Conservation (phyloP, 2,797 vertebrate genomes). For the Dendrocincla tyrannina region DNA sequence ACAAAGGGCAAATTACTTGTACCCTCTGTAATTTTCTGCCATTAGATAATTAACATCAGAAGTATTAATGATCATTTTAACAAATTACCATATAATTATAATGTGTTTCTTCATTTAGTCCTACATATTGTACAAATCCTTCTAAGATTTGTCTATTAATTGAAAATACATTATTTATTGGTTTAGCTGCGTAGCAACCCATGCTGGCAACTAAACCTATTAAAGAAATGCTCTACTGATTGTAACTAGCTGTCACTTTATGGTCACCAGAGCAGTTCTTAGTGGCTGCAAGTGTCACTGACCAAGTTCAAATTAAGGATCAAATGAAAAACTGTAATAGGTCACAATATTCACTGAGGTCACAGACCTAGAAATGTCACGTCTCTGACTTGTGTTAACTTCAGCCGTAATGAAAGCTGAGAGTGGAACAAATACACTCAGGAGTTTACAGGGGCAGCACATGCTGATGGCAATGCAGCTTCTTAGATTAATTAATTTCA, state of each 20-base stretch:
- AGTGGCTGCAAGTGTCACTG: background rate
- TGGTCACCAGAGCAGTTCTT: background rate
- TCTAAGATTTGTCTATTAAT: constrained; percentile 52
- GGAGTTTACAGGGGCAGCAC: constrained; percentile 28
- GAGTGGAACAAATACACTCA: constrained; percentile 9
- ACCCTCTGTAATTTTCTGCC: constrained; percentile 57
- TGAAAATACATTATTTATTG: constrained; percentile 31
- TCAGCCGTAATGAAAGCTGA: background rate
- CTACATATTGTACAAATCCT: constrained; percentile 7
- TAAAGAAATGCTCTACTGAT: background rate
- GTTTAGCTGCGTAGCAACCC: background rate
- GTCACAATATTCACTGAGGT: background rate
- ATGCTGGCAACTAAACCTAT: background rate
- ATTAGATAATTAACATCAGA: constrained; percentile 62
- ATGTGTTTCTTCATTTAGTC: constrained; percentile 39
- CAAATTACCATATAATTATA: constrained; percentile 56
- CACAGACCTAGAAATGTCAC: constrained; percentile 20
- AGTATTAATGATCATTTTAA: constrained; percentile 61
- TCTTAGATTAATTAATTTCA: constrained; percentile 69
- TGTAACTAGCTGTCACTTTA: background rate
- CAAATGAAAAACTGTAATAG: background rate
- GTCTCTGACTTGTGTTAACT: background rate
- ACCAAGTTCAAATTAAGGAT: constrained; percentile 32
- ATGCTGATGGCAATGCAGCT: constrained; percentile 7
- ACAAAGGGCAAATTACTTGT: constrained; percentile 34